Conservation (phyloP, 2,113 vertebrate species). For the Cyanocitta stelleri region DNA sequence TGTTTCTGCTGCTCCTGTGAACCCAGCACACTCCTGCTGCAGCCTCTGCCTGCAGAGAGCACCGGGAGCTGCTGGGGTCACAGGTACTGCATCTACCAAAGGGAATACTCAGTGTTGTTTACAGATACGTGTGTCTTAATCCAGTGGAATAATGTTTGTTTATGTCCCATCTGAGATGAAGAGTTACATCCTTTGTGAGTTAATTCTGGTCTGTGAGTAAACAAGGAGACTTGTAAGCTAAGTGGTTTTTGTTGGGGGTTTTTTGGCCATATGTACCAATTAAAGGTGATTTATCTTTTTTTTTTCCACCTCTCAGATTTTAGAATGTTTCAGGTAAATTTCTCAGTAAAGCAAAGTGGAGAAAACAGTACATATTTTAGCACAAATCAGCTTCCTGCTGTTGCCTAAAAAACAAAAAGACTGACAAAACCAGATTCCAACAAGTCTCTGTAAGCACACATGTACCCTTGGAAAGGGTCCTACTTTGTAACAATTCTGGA, state of each 20-base stretch:
- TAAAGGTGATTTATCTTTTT: neutral
- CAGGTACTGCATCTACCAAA: neutral
- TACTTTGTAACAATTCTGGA: neutral
- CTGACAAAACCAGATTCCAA: neutral
- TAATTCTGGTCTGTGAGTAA: neutral
- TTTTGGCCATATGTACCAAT: neutral
- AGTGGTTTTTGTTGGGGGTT: neutral
- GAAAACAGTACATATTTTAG: neutral
- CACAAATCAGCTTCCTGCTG: neutral
- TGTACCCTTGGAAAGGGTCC: neutral
- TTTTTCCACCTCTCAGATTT: neutral
- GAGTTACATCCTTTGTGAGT: neutral
- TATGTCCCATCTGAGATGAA: neutral
- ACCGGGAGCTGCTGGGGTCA: neutral
- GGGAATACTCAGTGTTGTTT: neutral
- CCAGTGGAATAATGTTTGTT: neutral
- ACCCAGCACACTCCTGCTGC: neutral
- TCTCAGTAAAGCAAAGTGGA: neutral
- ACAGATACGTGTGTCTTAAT: neutral
- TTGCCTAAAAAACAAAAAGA: neutral
- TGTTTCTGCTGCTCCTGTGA: neutral
- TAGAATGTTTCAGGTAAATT: neutral
- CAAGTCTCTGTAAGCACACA: neutral
- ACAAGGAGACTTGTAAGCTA: neutral
- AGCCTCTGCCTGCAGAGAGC: neutral